Conservation (phyloP, 2,113 vertebrate genomes). For the Leucosticte australis region DNA sequence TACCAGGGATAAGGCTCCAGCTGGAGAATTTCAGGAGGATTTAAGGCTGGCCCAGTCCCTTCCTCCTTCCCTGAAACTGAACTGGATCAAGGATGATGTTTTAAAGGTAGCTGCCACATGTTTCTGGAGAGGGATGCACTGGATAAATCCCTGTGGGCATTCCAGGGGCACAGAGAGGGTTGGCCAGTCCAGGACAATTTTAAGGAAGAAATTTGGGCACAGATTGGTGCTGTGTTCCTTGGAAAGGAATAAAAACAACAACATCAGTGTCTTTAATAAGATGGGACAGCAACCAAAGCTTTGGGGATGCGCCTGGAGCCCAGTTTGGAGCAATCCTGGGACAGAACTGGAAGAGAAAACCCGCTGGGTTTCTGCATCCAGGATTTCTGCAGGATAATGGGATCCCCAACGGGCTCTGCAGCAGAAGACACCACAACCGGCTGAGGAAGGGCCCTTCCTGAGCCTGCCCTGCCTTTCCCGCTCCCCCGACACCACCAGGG, state of each 20-base stretch:
- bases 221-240: background rate
- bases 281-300: background rate
- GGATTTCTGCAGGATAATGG: background rate
- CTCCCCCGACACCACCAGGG: background rate
- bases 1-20: background rate
- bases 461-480: background rate
- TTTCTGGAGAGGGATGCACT: background rate
- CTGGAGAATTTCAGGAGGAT: background rate
- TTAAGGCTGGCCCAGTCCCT: background rate
- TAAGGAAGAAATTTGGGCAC: background rate
- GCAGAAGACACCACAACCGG: background rate
- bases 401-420: accelerated
- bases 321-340: background rate
- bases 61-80: background rate
- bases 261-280: background rate
- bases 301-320: background rate
- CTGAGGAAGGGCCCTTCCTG: background rate
- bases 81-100: background rate
- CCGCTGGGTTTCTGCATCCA: accelerated
- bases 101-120: background rate
- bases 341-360: background rate
- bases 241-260: background rate
- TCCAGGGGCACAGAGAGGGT: no score
- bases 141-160: background rate
- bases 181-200: background rate